Conservation (phyloP, 2,888 invertebrate species). For the Neria commutata region DNA sequence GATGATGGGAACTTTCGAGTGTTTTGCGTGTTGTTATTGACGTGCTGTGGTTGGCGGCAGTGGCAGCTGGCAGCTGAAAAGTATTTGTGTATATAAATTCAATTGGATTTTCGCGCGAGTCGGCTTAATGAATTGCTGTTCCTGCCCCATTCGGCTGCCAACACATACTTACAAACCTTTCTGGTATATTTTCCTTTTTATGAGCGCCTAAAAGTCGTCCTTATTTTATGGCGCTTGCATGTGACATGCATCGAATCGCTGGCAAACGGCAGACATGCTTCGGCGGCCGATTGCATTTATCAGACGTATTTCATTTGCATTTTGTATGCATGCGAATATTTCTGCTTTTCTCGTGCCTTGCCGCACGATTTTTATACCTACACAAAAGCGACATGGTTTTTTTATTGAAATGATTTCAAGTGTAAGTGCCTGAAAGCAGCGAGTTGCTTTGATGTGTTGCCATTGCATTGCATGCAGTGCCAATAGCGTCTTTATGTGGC, state of each 20-base stretch:
- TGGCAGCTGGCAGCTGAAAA: no score
- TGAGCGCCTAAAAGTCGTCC: slow-evolving; percentile 44
- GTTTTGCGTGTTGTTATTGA: no score
- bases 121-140: slow-evolving; percentile 31
- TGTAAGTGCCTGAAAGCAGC: no score
- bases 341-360: no score
- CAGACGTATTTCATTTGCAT: background rate
- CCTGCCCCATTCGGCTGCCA: background rate
- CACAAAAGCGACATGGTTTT: slow-evolving; percentile 7
- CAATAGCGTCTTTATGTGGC: background rate
- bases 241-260: slow-evolving; percentile 7
- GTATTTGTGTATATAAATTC: slow-evolving; percentile 48
- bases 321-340: no score
- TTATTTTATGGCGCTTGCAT: slow-evolving; percentile 21
- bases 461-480: background rate
- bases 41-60: no score
- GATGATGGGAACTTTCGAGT: no score
- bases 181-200: slow-evolving; percentile 52
- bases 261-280: no score
- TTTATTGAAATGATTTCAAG: no score
- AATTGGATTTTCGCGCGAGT: slow-evolving; percentile 47
- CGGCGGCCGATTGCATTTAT: no score
- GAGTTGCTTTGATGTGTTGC: no score
- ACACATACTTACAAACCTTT: background rate
- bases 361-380: no score